Evolutionary conservation across 2,888 invertebrate genomes (phyloP), one percentile per base, ranked within the genome.

Genomic region (Smittia aterrima): DNA sequence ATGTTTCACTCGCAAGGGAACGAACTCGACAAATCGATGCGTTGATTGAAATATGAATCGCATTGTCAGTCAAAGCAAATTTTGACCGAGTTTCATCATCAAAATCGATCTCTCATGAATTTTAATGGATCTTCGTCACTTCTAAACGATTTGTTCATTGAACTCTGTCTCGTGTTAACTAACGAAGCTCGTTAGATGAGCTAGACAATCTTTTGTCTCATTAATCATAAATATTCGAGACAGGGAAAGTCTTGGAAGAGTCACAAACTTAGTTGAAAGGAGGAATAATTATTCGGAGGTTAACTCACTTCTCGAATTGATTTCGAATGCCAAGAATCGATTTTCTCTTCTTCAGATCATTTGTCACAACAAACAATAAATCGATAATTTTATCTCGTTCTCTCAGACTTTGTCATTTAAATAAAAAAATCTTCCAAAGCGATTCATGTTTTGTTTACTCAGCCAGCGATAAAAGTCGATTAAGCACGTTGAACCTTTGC

Each of bases 221-320:
- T 47, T 6, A 47, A 47, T 47, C 47, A 47, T 47, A 47, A 47
- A 47, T n/a, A n/a, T n/a, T n/a, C n/a, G n/a, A n/a, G n/a, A n/a
- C n/a, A n/a, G n/a, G n/a, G n/a, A n/a, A n/a, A n/a, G n/a, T n/a
- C n/a, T n/a, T n/a, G n/a, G n/a, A n/a, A n/a, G n/a, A n/a, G n/a
- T n/a, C n/a, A n/a, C n/a, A n/a, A n/a, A n/a, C 47, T 47, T 32
- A 32, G 32, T 9, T 47, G 4, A 47, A 3, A 47, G 47, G 47
- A 6, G 47, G 47, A 47, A 47, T 47, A 47, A 47, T 6, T 47
- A 38, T 47, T 47, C 47, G 11, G n/a, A 2, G n/a, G 18, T 1
- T 4, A 58, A 58, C 7, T 9, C 18, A 22, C 18, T 58, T 58
- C 20, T 58, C 22, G 18, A 1, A 58, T 18, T 18, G 22, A 58